Conservation (phyloP, 2,113 vertebrate genomes). For the Octodon degus region DNA sequence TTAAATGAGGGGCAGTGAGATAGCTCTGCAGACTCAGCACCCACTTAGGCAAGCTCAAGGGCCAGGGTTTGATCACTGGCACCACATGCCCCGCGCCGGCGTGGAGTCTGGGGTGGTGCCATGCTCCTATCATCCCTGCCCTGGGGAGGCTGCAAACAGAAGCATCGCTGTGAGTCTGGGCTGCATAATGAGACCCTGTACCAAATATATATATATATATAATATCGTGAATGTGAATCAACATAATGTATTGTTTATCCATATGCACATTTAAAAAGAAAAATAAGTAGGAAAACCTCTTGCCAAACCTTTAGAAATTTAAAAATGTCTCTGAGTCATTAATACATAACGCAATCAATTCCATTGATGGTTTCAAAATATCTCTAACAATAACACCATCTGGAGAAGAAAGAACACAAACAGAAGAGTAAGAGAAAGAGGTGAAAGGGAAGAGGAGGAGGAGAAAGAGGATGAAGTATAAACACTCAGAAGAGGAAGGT, state of each 20-base stretch:
- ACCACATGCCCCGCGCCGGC: no score
- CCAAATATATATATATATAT: no score
- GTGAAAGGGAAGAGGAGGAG: not conserved
- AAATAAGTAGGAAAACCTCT: not conserved
- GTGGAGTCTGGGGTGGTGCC: no score
- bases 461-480: not conserved
- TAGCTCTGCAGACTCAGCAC: no score
- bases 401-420: not conserved
- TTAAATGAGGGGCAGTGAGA: no score
- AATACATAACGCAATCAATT: not conserved
- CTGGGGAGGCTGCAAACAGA: no score
- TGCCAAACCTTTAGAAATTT: not conserved
- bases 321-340: conserved; percentile 15
- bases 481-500: not conserved
- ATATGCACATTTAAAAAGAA: not conserved
- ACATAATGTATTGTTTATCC: not conserved
- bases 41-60: no score
- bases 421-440: not conserved
- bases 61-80: no score
- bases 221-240: not conserved
- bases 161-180: no score
- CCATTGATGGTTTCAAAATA: not conserved
- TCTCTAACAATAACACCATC: not conserved
- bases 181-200: no score
- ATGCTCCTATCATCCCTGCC: no score